phyloP scores from a whole-genome alignment of 2,113 vertebrate genomes.

The Elaphurus davidianus region DNA sequence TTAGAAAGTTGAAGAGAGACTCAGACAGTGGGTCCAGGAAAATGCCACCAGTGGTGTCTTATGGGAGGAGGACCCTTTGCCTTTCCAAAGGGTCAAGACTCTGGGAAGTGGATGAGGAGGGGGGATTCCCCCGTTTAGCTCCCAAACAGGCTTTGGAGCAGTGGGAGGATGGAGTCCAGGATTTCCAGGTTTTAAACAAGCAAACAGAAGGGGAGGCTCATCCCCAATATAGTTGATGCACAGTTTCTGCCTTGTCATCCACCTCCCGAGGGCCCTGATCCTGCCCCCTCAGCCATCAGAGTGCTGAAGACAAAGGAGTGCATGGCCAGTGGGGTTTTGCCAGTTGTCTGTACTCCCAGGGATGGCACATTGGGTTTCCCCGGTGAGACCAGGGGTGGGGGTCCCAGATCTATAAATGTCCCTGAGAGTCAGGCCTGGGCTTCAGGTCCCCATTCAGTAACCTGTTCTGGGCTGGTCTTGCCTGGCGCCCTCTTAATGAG shows the following conservation, averaged over 20 bases:
- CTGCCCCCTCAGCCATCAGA: neutral
- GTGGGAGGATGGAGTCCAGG: neutral
- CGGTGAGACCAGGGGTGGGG: neutral
- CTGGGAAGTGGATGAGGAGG: neutral
- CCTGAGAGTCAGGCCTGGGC: neutral
- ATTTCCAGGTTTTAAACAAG: neutral
- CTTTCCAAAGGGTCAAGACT: neutral
- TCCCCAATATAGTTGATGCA: accelerated
- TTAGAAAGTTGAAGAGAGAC: neutral
- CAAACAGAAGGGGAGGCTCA: neutral
- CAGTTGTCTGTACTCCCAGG: neutral
- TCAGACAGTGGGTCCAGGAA: neutral
- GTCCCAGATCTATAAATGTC: neutral
- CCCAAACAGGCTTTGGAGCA: neutral
- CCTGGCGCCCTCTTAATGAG: neutral
- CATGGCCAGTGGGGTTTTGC: neutral
- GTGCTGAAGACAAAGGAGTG: neutral
- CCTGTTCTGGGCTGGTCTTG: neutral
- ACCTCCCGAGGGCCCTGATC: neutral
- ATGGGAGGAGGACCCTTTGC: neutral
- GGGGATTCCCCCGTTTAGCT: neutral
- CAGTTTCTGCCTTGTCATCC: accelerated
- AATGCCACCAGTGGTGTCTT: neutral
- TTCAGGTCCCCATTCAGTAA: neutral
- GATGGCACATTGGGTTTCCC: accelerated